Conservation (phyloP, 30 jellyfish, hydroid and myxozoan genomes). For the Nemopilema nomurai region DNA sequence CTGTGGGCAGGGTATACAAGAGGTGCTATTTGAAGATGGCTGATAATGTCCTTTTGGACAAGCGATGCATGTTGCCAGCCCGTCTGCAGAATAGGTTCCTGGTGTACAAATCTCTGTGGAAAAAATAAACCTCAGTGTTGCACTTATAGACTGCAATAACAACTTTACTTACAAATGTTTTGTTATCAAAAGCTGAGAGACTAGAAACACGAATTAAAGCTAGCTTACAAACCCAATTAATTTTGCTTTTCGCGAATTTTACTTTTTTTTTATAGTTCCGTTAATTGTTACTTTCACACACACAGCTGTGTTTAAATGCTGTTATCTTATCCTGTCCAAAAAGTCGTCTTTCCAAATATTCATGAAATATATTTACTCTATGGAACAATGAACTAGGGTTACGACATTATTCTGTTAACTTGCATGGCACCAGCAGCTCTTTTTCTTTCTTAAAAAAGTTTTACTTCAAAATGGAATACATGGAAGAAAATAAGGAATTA, state of each 20-base stretch:
- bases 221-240: too few species aligned
- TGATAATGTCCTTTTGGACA: constrained; percentile 84
- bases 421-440: too few species aligned
- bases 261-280: too few species aligned
- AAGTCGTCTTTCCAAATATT: background rate
- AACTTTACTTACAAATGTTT: too few species aligned
- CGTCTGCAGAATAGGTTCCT: constrained; percentile 80
- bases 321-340: too few species aligned
- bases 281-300: too few species aligned
- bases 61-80: constrained; percentile 70
- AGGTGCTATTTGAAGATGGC: constrained; percentile 56
- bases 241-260: too few species aligned
- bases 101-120: constrained; percentile 77
- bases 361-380: background rate
- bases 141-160: background rate
- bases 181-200: too few species aligned
- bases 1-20: constrained; percentile 80
- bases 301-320: too few species aligned
- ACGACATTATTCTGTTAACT: too few species aligned
- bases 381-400: background rate
- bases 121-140: background rate
- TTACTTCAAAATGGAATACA: too few species aligned
- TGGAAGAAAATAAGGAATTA: background rate
- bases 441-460: background rate
- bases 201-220: too few species aligned